Evolutionary conservation across 2,888 invertebrate species (phyloP).

Genomic region (Tetheella fluctuosa): DNA sequence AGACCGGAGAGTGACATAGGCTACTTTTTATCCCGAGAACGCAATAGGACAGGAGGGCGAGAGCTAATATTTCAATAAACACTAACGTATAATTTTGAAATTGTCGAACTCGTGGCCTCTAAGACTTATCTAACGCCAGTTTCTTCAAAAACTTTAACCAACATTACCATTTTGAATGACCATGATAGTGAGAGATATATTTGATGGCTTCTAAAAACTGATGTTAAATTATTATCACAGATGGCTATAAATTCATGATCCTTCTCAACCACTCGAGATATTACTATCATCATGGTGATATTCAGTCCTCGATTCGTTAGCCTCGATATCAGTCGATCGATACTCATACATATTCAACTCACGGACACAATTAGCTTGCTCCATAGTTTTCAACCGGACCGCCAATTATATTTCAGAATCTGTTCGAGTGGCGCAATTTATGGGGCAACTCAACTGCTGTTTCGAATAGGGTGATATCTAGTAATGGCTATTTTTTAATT

Average conservation of each 20-base stretch:
- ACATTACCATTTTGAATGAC: too few relatives aligned
- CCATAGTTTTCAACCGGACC: slow-evolving; percentile 47
- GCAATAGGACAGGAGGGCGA: too few relatives aligned
- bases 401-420: slow-evolving; percentile 72
- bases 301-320: slow-evolving; percentile 22
- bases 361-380: slow-evolving; percentile 70
- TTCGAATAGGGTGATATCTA: slow-evolving; percentile 49
- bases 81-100: too few relatives aligned
- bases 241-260: neutral
- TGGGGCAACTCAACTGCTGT: slow-evolving; percentile 37
- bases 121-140: too few relatives aligned
- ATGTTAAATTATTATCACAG: neutral
- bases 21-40: too few relatives aligned
- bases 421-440: slow-evolving; percentile 57
- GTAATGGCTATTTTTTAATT: neutral
- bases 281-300: neutral
- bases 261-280: neutral
- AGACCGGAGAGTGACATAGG: too few relatives aligned
- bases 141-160: too few relatives aligned
- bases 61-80: too few relatives aligned
- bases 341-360: slow-evolving; percentile 72
- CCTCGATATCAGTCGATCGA: slow-evolving; percentile 47
- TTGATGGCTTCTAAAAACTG: too few relatives aligned
- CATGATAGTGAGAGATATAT: too few relatives aligned
- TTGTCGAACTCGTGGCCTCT: too few relatives aligned